phyloP scores from a whole-genome alignment of 2,113 vertebrate species.

The Planiliza haematocheilus region DNA sequence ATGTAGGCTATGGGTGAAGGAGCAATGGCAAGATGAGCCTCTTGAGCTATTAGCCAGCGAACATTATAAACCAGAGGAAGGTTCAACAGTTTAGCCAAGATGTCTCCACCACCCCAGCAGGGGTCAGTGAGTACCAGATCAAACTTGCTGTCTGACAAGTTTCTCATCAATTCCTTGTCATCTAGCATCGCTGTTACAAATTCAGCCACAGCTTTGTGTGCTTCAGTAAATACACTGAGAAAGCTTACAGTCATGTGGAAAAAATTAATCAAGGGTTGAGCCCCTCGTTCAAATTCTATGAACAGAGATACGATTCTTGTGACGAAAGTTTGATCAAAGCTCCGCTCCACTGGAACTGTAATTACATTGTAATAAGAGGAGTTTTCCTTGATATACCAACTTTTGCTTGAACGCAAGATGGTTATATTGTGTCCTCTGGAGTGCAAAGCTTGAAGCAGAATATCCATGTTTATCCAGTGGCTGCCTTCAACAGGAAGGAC shows the following conservation, averaged over 20 bases:
- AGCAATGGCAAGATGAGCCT: conserved; percentile 70
- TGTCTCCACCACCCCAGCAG: conserved; percentile 56
- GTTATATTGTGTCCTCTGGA: conserved; percentile 71
- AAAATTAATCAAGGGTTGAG: conserved; percentile 11
- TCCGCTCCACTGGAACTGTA: conserved; percentile 51
- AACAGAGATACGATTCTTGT: fast-evolving
- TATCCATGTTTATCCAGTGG: conserved; percentile 80
- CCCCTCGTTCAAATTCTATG: conserved; percentile 32
- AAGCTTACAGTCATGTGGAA: conserved; percentile 26
- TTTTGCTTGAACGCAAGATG: conserved; percentile 51
- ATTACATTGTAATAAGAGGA: conserved; percentile 49
- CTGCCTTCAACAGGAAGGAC: conserved; percentile 74
- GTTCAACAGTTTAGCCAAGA: conserved; percentile 77
- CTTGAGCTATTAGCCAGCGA: conserved; percentile 68
- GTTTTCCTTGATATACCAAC: conserved; percentile 68
- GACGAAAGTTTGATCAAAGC: conserved; percentile 14
- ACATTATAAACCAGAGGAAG: conserved; percentile 79
- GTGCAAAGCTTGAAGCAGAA: conserved; percentile 67
- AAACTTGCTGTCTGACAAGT: conserved; percentile 53
- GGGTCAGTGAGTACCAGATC: conserved; percentile 78
- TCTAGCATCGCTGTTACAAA: conserved; percentile 44
- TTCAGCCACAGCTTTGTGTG: not conserved
- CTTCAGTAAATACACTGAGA: not conserved
- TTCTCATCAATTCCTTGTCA: conserved; percentile 47
- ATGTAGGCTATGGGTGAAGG: conserved; percentile 79